Percentiles rank a stretch among this genome's conserved stretches.
These are phyloP conservation scores for Tympanoctomys barrerae DNA, from an alignment of 2,797 vertebrate species.

Conservation along the genomic window DNA sequence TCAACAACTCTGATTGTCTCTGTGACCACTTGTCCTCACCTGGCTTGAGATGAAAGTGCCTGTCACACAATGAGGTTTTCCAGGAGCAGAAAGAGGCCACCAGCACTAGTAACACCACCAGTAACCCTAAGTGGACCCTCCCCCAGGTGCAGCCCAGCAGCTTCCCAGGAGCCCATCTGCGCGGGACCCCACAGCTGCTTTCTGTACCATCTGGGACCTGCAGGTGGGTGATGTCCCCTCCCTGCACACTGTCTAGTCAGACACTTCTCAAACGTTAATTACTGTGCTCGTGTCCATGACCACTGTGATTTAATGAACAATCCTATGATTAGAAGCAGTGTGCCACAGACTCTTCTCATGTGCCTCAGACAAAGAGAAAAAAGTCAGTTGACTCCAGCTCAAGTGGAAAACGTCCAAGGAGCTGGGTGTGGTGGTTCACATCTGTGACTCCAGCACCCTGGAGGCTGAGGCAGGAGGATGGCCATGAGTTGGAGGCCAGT, in stretches of 20 bases:
- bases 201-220: not conserved
- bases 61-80: too few relatives aligned
- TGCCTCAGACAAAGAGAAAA: not conserved
- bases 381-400: not conserved
- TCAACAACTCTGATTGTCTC: not conserved
- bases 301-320: not conserved
- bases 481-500: not conserved
- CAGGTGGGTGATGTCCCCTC: not conserved
- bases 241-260: not conserved
- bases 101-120: accelerated
- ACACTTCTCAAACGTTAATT: not conserved
- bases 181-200: not conserved
- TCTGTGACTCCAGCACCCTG: not conserved
- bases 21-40: too few relatives aligned
- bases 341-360: not conserved
- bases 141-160: not conserved
- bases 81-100: not conserved
- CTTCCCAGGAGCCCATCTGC: not conserved
- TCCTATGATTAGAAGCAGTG: not conserved
- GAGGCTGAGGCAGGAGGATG: not conserved
- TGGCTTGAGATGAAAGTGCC: not conserved
- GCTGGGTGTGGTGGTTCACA: not conserved
- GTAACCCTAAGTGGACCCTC: not conserved
- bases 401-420: not conserved
- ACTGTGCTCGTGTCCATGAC: not conserved